Base-by-base conservation (phyloP, 2,797 vertebrate genomes). In the Coilia nasus region DNA sequence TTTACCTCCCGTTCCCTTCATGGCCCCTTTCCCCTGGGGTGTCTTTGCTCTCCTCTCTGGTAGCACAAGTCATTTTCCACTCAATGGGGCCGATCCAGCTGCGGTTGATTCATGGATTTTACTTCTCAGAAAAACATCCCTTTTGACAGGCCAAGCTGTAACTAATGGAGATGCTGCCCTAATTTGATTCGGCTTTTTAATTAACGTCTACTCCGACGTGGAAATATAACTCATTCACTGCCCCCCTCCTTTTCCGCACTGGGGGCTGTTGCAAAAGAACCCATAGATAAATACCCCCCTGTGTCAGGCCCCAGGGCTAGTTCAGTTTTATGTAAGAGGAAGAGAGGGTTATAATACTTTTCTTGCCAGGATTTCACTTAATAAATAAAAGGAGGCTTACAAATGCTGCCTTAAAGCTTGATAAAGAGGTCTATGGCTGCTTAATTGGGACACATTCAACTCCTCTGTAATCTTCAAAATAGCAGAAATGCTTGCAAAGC, bases 181-280 rank as follows among this genome's bases (percentile, higher is more conserved):
- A 86, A 91, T 91, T 90, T 85, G 82, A 87, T 89, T 85, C 82
- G 56, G 56, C 82, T 87, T 92, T 87, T 89, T 91, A 91, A 93
- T 92, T 89, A 92, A 94, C 2, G 17, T 86, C 84, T 12, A 21
- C 84, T 7, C 2, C 84, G 83, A 81, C 85, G 25, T 0, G 25
- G 10, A 89, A 89, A 85, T 87, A 82, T 89, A 86, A 87, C 86
- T 90, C 35, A 75, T 86, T 85, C 47, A 1, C 59, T 85, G n/a
- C 71, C 86, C 59, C 87, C 86, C 84, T 64, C 86, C 85, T 89
- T 82, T 88, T 90, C 83, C 85, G 82, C 88, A 25, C 59, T 0
- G 31, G 62, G 56, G 78, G 86, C 88, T 67, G 83, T 90, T 3
- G 50, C 50, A 87, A 87, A 92, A 90, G 87, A 88, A 90, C 67